Base-by-base conservation (phyloP, 2,888 invertebrate genomes). In the Brenthis daphne region DNA sequence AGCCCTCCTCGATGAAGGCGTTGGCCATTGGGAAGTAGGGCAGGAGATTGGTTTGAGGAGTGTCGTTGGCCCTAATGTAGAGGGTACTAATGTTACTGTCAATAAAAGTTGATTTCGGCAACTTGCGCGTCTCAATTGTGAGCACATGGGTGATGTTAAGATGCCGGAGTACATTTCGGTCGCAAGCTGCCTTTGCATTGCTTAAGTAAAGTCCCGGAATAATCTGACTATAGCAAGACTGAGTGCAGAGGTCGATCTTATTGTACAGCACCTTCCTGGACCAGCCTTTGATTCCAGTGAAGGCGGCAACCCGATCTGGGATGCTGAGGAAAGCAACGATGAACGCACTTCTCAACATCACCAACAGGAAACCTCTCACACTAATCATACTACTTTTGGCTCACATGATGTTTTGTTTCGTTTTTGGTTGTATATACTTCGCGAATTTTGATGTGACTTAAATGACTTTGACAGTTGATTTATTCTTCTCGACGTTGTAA, bases 1-100 rank as follows among this genome's bases (percentile, higher is more conserved):
- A 67, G 85, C 94, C 90, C 94, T 95, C 88, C n/a, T 88, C 85
- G 68, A 92, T 92, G 74, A 92, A 92, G 12, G 88, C 79, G 78
- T 92, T 92, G 78, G 90, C 86, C 86, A 92, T 88, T 71, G 92
- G 92, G 81, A 92, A 92, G 83, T 90, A 92, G 79, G 90, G 82
- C 79, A 92, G 68, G 76, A 92, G 82, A 81, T 92, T 83, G 82
- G 91, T 87, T 58, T 84, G 78, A 82, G 91, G 87, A 80, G 81
- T 81, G 84, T 92, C 92, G 75, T 85, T 84, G 82, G 92, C 92
- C 84, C 89, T 89, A 83, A 92, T 92, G 83, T 85, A 92, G 79
- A 92, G 87, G 2, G 87, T 88, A 74, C 82, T 84, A 72, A 92
- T 87, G 75, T 89, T 84, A 77, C 82, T 79, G 81, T 86, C 79